A percentile compares a stretch with the other conserved stretches of the same genome.
Evolutionary conservation across 2,113 vertebrate genomes (phyloP).

Genomic region (Oriolus oriolus): DNA sequence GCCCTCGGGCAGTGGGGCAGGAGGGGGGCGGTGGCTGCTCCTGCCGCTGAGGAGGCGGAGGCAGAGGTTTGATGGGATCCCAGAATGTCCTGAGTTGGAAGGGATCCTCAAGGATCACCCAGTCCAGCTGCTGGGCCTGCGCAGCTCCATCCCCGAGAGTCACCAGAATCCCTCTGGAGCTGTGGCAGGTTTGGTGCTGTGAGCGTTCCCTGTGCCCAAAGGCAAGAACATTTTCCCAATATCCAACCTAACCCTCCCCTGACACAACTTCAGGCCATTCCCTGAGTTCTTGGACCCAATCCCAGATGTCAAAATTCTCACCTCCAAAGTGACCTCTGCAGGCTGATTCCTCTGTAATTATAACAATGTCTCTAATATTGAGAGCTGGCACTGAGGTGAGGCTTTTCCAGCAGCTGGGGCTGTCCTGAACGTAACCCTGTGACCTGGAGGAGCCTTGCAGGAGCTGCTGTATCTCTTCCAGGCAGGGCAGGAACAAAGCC

Average conservation of each 20-base stretch:
- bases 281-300: neutral
- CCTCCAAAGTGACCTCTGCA: neutral
- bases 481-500: neutral
- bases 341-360: neutral
- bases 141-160: neutral
- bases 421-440: neutral
- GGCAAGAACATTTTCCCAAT: neutral
- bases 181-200: neutral
- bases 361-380: neutral
- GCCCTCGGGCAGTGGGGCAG: neutral
- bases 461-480: neutral
- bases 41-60: accelerated
- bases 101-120: too few relatives aligned
- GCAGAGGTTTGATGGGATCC: neutral
- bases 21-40: neutral
- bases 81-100: neutral
- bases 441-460: neutral
- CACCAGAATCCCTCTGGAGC: neutral
- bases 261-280: neutral
- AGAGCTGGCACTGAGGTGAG: neutral
- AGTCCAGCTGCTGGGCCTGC: neutral
- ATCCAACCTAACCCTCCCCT: neutral
- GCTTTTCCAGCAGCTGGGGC: neutral
- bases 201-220: neutral
- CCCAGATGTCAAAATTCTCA: neutral